Conservation (phyloP, 23 tunicate species). For the Clavelina lepadiformis region DNA sequence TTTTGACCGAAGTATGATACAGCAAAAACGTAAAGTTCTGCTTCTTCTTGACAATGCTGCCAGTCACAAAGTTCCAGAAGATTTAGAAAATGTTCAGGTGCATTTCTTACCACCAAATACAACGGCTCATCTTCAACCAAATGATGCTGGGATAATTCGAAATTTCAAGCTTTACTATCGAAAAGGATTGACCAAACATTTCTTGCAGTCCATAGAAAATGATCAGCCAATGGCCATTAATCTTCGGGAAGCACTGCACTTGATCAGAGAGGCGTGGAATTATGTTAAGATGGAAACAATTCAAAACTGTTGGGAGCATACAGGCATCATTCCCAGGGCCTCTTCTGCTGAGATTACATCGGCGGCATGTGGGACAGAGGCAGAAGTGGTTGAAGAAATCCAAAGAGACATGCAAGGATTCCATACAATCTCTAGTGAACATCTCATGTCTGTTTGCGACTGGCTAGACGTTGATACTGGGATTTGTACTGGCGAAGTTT, state of each 20-base stretch:
- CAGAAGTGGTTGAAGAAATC: not conserved
- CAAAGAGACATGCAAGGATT: conserved; percentile 7
- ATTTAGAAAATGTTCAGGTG: conserved; percentile 7
- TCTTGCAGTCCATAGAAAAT: conserved; percentile 10
- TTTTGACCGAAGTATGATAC: conserved; percentile 13
- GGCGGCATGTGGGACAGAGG: conserved; percentile 13
- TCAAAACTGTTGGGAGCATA: conserved; percentile 14
- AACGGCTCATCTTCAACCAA: conserved; percentile 9
- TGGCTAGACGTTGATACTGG: conserved; percentile 10
- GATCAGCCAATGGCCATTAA: conserved; percentile 14
- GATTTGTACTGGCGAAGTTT: conserved; percentile 7
- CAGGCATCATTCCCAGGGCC: conserved; percentile 9
- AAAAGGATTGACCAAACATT: conserved; percentile 10
- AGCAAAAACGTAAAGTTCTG: conserved; percentile 8
- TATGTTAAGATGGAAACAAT: conserved; percentile 5
- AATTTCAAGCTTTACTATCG: conserved; percentile 9
- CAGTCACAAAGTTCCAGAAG: conserved; percentile 10
- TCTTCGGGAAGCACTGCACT: conserved; percentile 18
- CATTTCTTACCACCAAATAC: conserved; percentile 15
- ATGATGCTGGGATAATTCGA: conserved; percentile 16
- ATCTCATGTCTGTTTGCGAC: conserved; percentile 9
- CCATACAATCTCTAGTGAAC: conserved; percentile 12
- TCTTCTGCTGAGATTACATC: conserved; percentile 13
- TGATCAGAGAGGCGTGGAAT: conserved; percentile 12
- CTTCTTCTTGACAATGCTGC: conserved; percentile 10